Evolutionary conservation across 92 coral and sea anemone genomes (phyloP).

Genomic region (Blastomussa wellsi): DNA sequence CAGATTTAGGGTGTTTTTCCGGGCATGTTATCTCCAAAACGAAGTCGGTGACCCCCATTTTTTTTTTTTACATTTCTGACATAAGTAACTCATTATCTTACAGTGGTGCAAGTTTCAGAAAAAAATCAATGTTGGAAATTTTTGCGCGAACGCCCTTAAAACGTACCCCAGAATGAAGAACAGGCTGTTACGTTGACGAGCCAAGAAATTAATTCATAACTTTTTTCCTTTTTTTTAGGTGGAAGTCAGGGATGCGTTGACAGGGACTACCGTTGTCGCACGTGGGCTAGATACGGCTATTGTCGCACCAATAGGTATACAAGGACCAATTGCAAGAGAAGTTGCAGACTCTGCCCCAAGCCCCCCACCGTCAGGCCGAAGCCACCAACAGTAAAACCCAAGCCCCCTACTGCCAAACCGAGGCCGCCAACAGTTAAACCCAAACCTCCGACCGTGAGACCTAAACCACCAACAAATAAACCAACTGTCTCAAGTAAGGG

Average conservation of each 20-base stretch:
- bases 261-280: constrained; percentile 26
- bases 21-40: no score
- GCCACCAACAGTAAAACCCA: constrained; percentile 60
- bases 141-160: no score
- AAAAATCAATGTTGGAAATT: no score
- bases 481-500: constrained; percentile 32
- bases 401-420: constrained; percentile 56
- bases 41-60: no score
- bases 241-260: constrained; percentile 36
- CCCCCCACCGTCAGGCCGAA: constrained; percentile 55
- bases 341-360: constrained; percentile 59
- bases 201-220: neutral
- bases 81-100: no score
- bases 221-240: neutral
- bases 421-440: constrained; percentile 53
- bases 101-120: no score
- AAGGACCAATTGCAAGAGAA: constrained; percentile 45
- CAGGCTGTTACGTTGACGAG: no score
- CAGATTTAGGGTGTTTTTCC: no score
- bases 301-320: constrained; percentile 60
- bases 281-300: constrained; percentile 57
- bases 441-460: constrained; percentile 54
- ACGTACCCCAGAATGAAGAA: no score
- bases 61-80: no score
- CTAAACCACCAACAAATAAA: constrained; percentile 44